Evolutionary conservation across 2,888 invertebrate species (phyloP).

Genomic region (Cephus rjabovi): DNA sequence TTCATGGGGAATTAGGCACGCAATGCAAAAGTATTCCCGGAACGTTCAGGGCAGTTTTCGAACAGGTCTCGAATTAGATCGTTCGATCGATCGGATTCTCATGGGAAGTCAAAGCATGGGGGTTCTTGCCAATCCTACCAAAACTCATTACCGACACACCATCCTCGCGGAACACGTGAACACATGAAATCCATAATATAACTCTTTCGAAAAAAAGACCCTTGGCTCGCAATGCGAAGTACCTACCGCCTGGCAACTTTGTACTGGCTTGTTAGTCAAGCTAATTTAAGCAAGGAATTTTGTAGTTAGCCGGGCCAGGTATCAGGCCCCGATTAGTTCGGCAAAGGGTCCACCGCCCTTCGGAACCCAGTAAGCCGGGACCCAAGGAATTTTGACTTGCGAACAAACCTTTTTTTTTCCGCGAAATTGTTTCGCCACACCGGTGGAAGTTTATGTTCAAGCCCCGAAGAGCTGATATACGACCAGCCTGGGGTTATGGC

Average conservation of each 20-base stretch:
- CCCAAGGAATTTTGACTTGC: slow-evolving; percentile 9
- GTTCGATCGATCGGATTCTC: background rate
- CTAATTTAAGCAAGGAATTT: background rate
- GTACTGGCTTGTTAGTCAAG: background rate
- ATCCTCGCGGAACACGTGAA: background rate
- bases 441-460: slow-evolving; percentile 51
- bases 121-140: background rate
- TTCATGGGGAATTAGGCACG: background rate
- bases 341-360: background rate
- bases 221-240: background rate
- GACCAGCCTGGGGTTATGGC: slow-evolving; percentile 32
- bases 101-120: background rate
- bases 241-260: background rate
- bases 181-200: background rate
- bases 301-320: background rate
- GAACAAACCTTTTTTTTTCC: slow-evolving; percentile 14
- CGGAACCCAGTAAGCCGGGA: background rate
- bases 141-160: background rate
- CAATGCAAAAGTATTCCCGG: background rate
- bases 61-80: background rate
- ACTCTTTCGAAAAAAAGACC: background rate
- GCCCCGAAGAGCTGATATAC: slow-evolving; percentile 21
- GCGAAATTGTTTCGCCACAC: slow-evolving; percentile 20
- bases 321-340: background rate
- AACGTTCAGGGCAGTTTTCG: background rate